These are phyloP conservation scores for Morphnarchus princeps DNA, from an alignment of 2,113 vertebrate species.

Conservation along the genomic window DNA sequence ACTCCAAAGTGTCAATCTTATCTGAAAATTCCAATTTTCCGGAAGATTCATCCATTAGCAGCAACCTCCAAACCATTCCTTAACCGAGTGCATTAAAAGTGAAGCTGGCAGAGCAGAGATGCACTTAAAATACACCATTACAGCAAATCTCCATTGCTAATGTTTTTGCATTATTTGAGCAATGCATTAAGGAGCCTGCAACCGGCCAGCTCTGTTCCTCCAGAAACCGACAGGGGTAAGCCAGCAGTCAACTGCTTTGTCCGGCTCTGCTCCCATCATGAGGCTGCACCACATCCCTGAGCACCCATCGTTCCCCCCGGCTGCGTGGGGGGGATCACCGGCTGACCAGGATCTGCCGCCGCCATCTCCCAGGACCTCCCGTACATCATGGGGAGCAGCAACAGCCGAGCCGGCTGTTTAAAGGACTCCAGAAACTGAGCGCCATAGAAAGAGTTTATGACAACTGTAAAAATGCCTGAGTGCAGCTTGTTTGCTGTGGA, in stretches of 20 bases:
- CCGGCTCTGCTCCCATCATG: not conserved
- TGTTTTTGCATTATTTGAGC: slow-evolving; percentile 58
- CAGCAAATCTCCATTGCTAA: slow-evolving; percentile 70
- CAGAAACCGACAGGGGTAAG: not conserved
- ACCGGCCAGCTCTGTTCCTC: not conserved
- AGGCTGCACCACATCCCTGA: not conserved
- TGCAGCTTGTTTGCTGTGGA: not conserved
- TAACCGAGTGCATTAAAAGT: slow-evolving; percentile 60
- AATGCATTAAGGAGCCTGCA: slow-evolving; percentile 4
- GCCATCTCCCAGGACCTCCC: not conserved
- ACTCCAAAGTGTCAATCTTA: slow-evolving; percentile 70
- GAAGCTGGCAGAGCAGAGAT: slow-evolving; percentile 47
- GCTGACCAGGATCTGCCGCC: not conserved
- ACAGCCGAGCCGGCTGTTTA: not conserved
- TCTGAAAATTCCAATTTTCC: slow-evolving; percentile 72
- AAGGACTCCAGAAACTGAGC: not conserved
- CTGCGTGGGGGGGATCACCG: not conserved
- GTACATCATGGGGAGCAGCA: not conserved
- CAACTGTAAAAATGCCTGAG: not conserved
- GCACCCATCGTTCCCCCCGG: not conserved
- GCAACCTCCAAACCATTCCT: slow-evolving; percentile 72
- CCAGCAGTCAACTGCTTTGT: not conserved
- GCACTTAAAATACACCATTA: slow-evolving; percentile 70
- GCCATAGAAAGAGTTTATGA: not conserved
- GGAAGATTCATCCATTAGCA: slow-evolving; percentile 72